Evolutionary conservation across 2,888 invertebrate genomes (phyloP).

Genomic region (Spisula solida): DNA sequence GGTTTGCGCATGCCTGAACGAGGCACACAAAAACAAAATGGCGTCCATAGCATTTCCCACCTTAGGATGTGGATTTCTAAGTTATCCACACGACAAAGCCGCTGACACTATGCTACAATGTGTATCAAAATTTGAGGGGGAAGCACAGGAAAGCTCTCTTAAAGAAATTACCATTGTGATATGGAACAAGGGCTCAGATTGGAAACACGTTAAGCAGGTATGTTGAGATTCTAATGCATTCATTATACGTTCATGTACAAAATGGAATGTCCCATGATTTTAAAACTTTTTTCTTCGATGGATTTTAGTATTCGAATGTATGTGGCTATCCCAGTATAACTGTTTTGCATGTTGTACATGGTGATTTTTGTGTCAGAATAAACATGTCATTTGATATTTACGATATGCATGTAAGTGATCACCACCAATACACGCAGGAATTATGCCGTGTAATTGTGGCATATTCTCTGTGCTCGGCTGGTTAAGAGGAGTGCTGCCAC

Average conservation of each 20-base stretch:
- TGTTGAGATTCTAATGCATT: not conserved
- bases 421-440: no score
- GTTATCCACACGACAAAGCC: constrained; percentile 15
- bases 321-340: no score
- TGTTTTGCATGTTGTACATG: no score
- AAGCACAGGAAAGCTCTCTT: not conserved
- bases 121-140: constrained; percentile 32
- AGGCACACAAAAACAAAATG: constrained; percentile 39
- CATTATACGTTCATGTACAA: not conserved
- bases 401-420: no score
- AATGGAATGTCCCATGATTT: no score
- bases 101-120: constrained; percentile 33
- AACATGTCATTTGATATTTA: no score
- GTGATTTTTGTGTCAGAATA: no score
- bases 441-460: no score
- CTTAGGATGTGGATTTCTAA: constrained; percentile 45
- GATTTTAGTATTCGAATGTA: no score
- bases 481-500: no score
- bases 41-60: constrained; percentile 46
- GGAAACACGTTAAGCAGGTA: constrained; percentile 49
- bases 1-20: constrained; percentile 28
- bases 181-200: constrained; percentile 43
- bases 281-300: no score
- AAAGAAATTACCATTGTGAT: constrained; percentile 6
- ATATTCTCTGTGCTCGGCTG: no score